Conservation (phyloP, 2,888 invertebrate species). For the Protophormia terraenovae region DNA sequence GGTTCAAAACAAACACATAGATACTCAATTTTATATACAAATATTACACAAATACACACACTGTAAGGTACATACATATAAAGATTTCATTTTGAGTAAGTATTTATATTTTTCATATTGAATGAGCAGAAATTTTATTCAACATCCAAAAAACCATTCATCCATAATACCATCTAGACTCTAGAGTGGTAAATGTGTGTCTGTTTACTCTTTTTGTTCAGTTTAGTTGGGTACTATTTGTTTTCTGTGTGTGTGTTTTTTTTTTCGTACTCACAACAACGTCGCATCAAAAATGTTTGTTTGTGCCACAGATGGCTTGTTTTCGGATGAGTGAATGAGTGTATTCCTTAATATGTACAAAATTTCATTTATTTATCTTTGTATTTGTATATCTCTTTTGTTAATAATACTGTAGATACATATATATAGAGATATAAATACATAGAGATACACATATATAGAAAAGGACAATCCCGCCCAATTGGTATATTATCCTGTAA, state of each 20-base stretch:
- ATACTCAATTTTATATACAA: conserved; percentile 57
- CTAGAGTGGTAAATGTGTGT: background rate
- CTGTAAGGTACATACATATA: too few species aligned
- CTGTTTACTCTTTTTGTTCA: conserved; percentile 49
- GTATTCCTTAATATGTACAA: conserved; percentile 67
- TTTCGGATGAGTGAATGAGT: conserved; percentile 66
- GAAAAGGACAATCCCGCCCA: conserved; percentile 79
- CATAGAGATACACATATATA: conserved; percentile 71
- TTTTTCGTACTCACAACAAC: conserved; percentile 27
- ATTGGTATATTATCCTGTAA: conserved; percentile 77
- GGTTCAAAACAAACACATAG: conserved; percentile 47
- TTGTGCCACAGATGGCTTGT: conserved; percentile 49
- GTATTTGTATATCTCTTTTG: conserved; percentile 66
- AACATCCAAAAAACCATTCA: background rate
- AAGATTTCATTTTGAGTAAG: conserved; percentile 33
- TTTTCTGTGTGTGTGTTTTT: conserved; percentile 20
- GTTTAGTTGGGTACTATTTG: too few species aligned
- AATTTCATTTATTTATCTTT: conserved; percentile 39
- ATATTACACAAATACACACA: conserved; percentile 58
- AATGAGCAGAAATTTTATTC: conserved; percentile 44
- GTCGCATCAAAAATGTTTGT: conserved; percentile 45
- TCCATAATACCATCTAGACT: background rate
- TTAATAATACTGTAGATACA: conserved; percentile 71
- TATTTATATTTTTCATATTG: conserved; percentile 28
- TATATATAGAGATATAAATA: background rate